Percentiles rank a stretch among this genome's conserved stretches.
Evolutionary conservation across 2,797 vertebrate species (phyloP).

Genomic region (Tenualosa ilisha): DNA sequence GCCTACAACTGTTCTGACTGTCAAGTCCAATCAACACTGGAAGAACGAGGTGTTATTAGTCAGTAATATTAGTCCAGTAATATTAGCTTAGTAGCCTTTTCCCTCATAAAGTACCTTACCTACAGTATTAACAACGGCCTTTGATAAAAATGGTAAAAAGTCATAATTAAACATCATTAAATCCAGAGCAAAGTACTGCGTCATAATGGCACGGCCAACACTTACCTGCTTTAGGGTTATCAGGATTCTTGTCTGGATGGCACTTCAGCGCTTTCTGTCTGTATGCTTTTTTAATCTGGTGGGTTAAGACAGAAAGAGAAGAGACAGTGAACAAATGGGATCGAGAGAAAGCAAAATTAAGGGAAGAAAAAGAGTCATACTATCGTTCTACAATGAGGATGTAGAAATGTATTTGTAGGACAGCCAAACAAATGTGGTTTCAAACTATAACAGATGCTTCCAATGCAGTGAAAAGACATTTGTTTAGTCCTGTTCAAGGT

Average conservation of each 20-base stretch:
- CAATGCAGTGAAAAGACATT: too few relatives aligned
- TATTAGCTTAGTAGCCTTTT: too few relatives aligned
- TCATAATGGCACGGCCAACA: neutral
- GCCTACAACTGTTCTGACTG: too few relatives aligned
- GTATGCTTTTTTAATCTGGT: conserved; percentile 94
- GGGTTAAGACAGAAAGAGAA: neutral
- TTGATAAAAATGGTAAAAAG: too few relatives aligned
- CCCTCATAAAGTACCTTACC: too few relatives aligned
- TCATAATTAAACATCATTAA: too few relatives aligned
- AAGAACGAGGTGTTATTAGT: too few relatives aligned
- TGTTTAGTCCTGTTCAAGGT: neutral
- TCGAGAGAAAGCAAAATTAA: neutral
- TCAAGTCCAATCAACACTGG: too few relatives aligned
- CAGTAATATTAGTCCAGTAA: too few relatives aligned
- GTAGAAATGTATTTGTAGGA: neutral
- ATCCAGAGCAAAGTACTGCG: too few relatives aligned
- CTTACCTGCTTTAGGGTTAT: conserved; percentile 93
- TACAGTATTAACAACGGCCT: too few relatives aligned
- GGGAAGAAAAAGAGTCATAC: neutral
- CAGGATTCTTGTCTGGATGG: conserved; percentile 97
- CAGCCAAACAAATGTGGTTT: neutral
- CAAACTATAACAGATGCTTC: too few relatives aligned
- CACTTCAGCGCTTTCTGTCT: conserved; percentile 91
- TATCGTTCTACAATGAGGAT: neutral
- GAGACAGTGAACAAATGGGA: conserved; percentile 1